These are phyloP conservation scores for Cherax quadricarinatus DNA, from an alignment of 1,140 invertebrate genomes.

Conservation along the genomic window DNA sequence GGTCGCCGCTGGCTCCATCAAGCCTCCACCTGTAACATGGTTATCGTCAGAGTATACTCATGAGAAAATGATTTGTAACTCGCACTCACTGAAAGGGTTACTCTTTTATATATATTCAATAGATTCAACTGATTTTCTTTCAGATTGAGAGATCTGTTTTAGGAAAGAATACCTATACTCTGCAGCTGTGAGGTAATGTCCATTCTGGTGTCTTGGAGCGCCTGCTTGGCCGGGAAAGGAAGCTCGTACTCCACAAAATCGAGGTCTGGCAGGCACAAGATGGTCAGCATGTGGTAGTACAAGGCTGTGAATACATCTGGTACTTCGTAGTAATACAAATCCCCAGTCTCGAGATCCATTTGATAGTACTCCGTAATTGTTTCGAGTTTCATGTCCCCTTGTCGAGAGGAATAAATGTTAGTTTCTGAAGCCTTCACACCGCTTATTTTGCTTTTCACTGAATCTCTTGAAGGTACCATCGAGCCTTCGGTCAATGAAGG, in stretches of 20 bases:
- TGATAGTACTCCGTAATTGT: slow-evolving; percentile 33
- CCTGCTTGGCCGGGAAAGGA: not conserved
- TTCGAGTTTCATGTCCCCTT: not conserved
- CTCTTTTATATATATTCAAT: too few species aligned
- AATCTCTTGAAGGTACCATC: not conserved
- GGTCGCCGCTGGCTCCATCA: slow-evolving; percentile 5
- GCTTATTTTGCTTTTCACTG: not conserved
- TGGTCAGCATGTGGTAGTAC: slow-evolving; percentile 18
- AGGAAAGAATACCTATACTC: slow-evolving; percentile 4
- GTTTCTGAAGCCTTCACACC: too few species aligned
- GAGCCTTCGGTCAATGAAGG: not conserved
- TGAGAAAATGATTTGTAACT: too few species aligned
- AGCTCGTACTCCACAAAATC: slow-evolving; percentile 6
- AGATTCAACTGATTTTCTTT: not conserved
- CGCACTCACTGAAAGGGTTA: too few species aligned
- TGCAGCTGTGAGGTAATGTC: slow-evolving; percentile 2
- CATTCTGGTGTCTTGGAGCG: not conserved
- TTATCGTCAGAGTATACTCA: not conserved
- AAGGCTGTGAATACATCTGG: not conserved
- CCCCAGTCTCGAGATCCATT: slow-evolving; percentile 17
- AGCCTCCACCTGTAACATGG: not conserved
- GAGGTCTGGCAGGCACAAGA: not conserved
- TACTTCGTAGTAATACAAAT: slow-evolving; percentile 20
- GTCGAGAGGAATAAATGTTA: not conserved
- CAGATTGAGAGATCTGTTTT: not conserved